Base-by-base conservation (phyloP, 2,797 vertebrate genomes). In the Onychomys arenicola region DNA sequence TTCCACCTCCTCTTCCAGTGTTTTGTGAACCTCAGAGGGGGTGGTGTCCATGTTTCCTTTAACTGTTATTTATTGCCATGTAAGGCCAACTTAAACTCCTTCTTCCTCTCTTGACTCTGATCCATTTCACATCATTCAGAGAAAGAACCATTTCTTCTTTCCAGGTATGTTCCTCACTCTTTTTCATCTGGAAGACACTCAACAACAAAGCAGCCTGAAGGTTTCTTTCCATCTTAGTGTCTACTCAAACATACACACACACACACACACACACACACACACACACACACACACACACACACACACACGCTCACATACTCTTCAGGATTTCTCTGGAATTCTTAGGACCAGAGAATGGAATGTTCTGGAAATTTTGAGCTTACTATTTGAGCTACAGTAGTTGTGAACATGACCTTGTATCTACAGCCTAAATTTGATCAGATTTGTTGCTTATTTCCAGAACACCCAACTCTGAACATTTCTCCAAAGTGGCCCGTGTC, bases 311-410 rank as follows among this genome's bases (percentile, higher is more conserved):
- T 40, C 17, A 61, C n/a, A 27, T 25, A 37, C 34, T 63, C 71
- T 46, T 57, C 14, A 77, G 13, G 59, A 40, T 37, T 83, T 91
- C 14, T 57, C 21, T 82, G 84, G 27, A 49, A 37, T 93, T 88
- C 61, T 91, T 71, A 92, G 52, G 46, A 12, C 46, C 69, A 73
- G 12, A 96, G 65, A 92, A 91, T 67, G 34, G 65, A 92, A 91
- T 67, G 34, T 91, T 91, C 73, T 90, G 34, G 77, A 93, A 69
- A 91, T 71, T 78, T 91, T 37, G 46, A 94, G 55, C 16, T 94
- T 93, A 73, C 37, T 67, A 27, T 0, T 63, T 46, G 57, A 93
- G 55, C 13, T 75, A 37, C 27, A 17, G 13, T 17, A 85, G 40
- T 32, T 17, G 4, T 77, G 57, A 77, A 21, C 4, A 4, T 29